These are phyloP conservation scores for Oncorhynchus kisutch DNA, from an alignment of 2,113 vertebrate genomes.

Conservation along the genomic window DNA sequence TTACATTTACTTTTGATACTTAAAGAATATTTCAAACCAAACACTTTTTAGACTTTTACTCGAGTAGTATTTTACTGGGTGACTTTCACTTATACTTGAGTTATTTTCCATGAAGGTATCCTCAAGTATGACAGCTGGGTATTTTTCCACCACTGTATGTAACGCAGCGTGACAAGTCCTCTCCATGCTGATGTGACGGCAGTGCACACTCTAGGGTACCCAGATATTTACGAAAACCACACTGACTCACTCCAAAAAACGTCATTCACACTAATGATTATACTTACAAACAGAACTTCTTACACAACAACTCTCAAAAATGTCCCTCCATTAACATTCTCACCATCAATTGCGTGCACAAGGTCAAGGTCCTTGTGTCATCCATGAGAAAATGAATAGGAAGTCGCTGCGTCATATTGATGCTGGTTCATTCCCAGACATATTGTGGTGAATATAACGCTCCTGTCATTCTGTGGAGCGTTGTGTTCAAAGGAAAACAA, in stretches of 20 bases:
- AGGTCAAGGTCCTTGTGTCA: neutral
- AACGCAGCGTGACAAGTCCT: neutral
- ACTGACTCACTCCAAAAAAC: neutral
- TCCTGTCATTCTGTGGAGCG: neutral
- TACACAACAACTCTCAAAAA: neutral
- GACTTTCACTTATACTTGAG: no score
- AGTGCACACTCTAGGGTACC: neutral
- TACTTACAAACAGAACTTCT: neutral
- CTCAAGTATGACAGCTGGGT: no score
- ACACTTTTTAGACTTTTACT: no score
- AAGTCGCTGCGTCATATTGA: neutral
- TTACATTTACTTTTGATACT: no score
- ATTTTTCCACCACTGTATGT: no score
- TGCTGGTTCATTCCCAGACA: neutral
- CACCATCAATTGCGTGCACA: neutral
- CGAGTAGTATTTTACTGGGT: no score
- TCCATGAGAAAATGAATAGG: neutral
- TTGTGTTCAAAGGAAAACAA: conserved; percentile 4
- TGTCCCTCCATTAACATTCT: neutral
- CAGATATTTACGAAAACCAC: neutral
- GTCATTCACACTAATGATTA: neutral
- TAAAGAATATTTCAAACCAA: no score
- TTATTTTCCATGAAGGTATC: no score
- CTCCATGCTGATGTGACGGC: neutral
- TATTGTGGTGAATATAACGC: neutral